A percentile compares a stretch with the other conserved stretches of the same genome.
phyloP scores from a whole-genome alignment of 2,888 invertebrate genomes.

The Spodoptera exigua region DNA sequence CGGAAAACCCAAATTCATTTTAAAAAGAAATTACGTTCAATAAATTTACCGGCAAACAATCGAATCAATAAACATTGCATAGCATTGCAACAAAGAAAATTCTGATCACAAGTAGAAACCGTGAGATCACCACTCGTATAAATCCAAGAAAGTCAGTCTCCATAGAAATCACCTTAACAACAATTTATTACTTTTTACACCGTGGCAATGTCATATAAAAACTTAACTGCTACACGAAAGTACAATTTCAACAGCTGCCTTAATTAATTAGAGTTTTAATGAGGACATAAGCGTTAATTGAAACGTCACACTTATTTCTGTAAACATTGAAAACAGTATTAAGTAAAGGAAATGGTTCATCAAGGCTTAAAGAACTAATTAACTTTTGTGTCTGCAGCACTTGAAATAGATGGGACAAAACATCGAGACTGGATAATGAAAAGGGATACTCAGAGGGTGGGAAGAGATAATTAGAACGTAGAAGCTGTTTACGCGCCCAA shows the following conservation, averaged over 20 bases:
- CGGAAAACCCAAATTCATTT: no score
- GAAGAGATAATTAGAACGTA: no score
- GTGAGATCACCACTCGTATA: conserved; percentile 23
- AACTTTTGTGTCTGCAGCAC: conserved; percentile 22
- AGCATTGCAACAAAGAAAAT: neutral
- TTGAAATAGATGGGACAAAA: conserved; percentile 12
- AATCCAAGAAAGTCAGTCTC: neutral
- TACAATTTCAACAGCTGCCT: conserved; percentile 21
- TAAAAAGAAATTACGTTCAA: no score
- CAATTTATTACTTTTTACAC: conserved; percentile 12
- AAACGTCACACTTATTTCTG: conserved; percentile 36
- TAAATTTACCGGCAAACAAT: neutral
- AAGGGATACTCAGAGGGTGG: no score
- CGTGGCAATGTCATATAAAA: conserved; percentile 23
- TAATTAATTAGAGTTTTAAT: conserved; percentile 43
- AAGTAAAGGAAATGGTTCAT: conserved; percentile 13
- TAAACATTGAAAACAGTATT: conserved; percentile 32
- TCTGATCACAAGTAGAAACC: conserved; percentile 8
- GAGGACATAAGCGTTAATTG: conserved; percentile 26
- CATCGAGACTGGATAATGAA: no score
- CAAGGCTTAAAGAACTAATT: conserved; percentile 22
- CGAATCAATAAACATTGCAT: neutral
- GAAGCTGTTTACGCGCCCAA: no score
- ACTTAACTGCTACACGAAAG: conserved; percentile 13
- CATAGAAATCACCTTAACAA: conserved; percentile 16